Conservation (phyloP, 2,113 vertebrate genomes). For the Actinemys pallida region DNA sequence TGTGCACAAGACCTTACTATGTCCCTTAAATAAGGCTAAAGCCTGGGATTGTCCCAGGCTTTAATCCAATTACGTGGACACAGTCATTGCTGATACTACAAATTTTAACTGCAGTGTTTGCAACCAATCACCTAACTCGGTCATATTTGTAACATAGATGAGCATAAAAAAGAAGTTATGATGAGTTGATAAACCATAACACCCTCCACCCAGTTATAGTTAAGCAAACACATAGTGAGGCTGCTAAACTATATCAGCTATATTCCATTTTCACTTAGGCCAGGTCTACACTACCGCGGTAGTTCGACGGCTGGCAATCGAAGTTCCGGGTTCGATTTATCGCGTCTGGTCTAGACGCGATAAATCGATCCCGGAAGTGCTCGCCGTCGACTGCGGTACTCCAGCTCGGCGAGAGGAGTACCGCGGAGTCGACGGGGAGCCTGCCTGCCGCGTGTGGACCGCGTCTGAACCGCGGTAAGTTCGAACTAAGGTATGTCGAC, state of each 20-base stretch:
- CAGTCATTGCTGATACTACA: not conserved
- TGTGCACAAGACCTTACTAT: not conserved
- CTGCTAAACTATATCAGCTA: not conserved
- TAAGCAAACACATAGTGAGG: not conserved
- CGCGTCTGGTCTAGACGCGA: too few species aligned
- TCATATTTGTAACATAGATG: not conserved
- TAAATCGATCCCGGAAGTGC: too few species aligned
- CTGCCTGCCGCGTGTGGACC: too few species aligned
- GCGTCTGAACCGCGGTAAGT: too few species aligned
- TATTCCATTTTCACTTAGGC: not conserved
- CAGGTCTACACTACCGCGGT: too few species aligned
- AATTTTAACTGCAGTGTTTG: not conserved
- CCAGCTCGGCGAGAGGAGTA: too few species aligned
- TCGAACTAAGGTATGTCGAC: too few species aligned
- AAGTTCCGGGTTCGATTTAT: too few species aligned
- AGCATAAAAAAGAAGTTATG: not conserved
- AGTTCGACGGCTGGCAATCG: too few species aligned
- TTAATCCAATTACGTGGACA: not conserved
- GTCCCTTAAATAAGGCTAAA: not conserved
- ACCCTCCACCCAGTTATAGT: not conserved
- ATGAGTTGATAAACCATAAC: not conserved
- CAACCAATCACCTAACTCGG: not conserved
- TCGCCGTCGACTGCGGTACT: too few species aligned
- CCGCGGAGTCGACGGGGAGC: too few species aligned
- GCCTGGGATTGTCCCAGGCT: not conserved